Evolutionary conservation across 2,888 invertebrate species (phyloP).

Genomic region (Prenolepis imparis): DNA sequence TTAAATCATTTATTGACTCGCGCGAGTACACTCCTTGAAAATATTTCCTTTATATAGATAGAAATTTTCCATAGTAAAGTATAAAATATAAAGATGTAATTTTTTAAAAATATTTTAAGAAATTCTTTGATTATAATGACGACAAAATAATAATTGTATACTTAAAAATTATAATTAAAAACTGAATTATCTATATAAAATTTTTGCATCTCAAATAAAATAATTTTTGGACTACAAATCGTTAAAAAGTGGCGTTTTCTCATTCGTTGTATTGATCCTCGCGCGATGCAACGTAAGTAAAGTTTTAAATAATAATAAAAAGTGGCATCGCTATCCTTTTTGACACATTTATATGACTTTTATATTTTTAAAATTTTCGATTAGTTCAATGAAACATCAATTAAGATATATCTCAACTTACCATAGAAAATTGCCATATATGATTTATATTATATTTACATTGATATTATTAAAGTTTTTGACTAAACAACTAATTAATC

Average conservation of each 20-base stretch:
- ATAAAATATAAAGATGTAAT: background rate
- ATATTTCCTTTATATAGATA: background rate
- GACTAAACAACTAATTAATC: constrained; percentile 15
- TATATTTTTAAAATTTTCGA: background rate
- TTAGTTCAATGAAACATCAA: constrained; percentile 8
- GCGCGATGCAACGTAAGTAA: constrained; percentile 29
- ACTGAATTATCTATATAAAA: too few species aligned
- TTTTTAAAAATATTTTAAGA: background rate
- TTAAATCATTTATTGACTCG: constrained; percentile 30
- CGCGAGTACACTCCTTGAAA: constrained; percentile 5
- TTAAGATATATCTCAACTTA: background rate
- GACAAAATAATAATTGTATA: background rate
- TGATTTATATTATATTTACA: background rate
- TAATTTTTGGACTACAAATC: constrained; percentile 11
- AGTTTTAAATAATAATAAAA: constrained; percentile 5
- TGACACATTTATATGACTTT: background rate
- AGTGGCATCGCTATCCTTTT: background rate
- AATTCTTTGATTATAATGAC: background rate
- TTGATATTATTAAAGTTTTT: background rate
- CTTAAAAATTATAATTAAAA: background rate
- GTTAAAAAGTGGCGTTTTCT: constrained; percentile 39
- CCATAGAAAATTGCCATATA: background rate
- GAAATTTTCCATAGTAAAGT: background rate
- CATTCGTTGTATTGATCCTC: constrained; percentile 48
- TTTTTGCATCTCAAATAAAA: background rate